These are phyloP conservation scores for Drosophila erecta DNA, from an alignment of 1,140 invertebrate species.

Conservation along the genomic window DNA sequence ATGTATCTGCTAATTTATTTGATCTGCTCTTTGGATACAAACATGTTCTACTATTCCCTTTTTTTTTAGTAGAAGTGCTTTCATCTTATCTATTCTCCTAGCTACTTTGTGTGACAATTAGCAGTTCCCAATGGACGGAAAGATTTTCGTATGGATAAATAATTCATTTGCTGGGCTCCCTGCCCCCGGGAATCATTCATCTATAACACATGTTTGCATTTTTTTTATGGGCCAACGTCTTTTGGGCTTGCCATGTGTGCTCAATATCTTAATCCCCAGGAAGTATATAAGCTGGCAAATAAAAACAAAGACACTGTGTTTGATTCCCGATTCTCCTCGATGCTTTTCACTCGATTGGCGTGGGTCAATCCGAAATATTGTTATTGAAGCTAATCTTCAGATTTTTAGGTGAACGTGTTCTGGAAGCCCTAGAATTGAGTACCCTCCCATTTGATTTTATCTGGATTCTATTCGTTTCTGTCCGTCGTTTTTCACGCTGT, in stretches of 20 bases:
- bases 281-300: background rate
- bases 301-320: background rate
- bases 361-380: background rate
- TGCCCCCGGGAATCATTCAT: background rate
- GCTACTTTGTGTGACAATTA: conserved; percentile 3
- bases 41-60: too few species aligned
- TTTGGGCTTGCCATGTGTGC: background rate
- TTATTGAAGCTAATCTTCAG: background rate
- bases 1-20: background rate
- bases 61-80: background rate
- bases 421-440: background rate
- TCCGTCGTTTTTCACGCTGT: too few species aligned
- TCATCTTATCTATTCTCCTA: background rate
- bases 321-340: background rate
- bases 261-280: background rate
- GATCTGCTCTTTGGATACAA: background rate
- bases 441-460: background rate
- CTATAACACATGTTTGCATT: background rate
- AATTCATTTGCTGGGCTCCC: background rate
- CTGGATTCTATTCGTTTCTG: background rate
- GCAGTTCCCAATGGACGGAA: background rate
- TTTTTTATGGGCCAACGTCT: background rate
- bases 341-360: too few species aligned
- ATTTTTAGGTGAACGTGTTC: background rate
- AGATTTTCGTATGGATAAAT: conserved; percentile 7